Evolutionary conservation across 2,797 vertebrate genomes (phyloP).

Genomic region (Thaleichthys pacificus): DNA sequence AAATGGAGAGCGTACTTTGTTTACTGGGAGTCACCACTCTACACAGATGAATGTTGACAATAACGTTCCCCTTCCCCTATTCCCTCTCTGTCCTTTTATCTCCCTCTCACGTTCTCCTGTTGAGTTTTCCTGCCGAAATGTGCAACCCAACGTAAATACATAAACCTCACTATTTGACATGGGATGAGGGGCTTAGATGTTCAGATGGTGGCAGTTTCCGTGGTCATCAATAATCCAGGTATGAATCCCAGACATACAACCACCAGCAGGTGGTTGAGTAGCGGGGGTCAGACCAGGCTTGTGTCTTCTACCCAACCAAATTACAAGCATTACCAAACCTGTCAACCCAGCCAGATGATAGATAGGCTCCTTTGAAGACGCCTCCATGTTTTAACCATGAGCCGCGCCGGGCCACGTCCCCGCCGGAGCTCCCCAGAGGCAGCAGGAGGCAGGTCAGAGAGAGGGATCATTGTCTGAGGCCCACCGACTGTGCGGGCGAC

Average conservation of each 20-base stretch:
- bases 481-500: background rate
- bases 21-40: background rate
- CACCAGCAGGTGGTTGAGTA: background rate
- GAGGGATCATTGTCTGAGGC: conserved; percentile 5
- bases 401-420: background rate
- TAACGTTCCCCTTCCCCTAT: background rate
- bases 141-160: no score
- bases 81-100: background rate
- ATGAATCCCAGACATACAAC: conserved; percentile 43
- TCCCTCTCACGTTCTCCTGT: background rate
- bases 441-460: background rate
- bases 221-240: conserved; percentile 43
- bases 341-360: background rate
- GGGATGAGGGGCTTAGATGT: no score
- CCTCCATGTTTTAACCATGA: conserved; percentile 31
- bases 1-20: background rate
- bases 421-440: conserved; percentile 3
- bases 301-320: background rate
- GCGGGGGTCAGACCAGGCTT: no score
- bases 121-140: background rate
- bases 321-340: conserved; percentile 10
- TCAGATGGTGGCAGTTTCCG: background rate
- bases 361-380: conserved; percentile 2
- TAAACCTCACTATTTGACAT: background rate
- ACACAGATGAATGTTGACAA: background rate